These are phyloP conservation scores for Porphyrio hochstetteri DNA, from an alignment of 2,113 vertebrate species.

Conservation along the genomic window DNA sequence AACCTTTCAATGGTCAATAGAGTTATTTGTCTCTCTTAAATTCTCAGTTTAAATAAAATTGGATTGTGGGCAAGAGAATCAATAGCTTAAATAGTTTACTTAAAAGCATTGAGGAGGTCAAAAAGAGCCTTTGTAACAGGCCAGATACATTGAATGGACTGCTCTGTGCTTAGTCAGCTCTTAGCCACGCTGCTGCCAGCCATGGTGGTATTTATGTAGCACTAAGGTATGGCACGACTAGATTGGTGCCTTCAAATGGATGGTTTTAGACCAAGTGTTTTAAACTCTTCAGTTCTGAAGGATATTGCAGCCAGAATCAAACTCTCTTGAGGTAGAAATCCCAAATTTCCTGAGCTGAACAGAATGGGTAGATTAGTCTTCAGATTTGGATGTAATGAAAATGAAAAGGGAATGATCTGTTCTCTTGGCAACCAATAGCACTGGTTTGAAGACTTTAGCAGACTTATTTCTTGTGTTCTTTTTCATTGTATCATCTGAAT, in stretches of 20 bases:
- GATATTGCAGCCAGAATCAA: neutral
- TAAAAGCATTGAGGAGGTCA: neutral
- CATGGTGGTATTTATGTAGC: neutral
- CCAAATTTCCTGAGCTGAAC: neutral
- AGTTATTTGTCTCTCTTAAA: neutral
- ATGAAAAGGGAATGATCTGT: neutral
- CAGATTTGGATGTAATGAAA: neutral
- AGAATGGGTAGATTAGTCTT: neutral
- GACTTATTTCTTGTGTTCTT: neutral
- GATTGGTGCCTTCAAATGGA: neutral
- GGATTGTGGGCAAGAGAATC: constrained; percentile 14
- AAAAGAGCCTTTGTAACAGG: neutral
- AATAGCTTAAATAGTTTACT: neutral
- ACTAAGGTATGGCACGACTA: neutral
- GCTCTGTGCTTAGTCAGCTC: neutral
- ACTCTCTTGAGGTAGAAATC: neutral
- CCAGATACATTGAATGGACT: rapidly evolving
- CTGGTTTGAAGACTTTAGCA: neutral
- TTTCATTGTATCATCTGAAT: neutral
- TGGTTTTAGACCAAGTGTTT: neutral
- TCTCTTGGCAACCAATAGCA: neutral
- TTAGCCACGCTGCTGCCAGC: neutral
- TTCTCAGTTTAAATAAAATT: constrained; percentile 48
- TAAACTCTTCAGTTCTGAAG: neutral
- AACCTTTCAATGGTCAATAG: neutral